Conservation (phyloP, 1,140 invertebrate species). For the Drosophila leontia region DNA sequence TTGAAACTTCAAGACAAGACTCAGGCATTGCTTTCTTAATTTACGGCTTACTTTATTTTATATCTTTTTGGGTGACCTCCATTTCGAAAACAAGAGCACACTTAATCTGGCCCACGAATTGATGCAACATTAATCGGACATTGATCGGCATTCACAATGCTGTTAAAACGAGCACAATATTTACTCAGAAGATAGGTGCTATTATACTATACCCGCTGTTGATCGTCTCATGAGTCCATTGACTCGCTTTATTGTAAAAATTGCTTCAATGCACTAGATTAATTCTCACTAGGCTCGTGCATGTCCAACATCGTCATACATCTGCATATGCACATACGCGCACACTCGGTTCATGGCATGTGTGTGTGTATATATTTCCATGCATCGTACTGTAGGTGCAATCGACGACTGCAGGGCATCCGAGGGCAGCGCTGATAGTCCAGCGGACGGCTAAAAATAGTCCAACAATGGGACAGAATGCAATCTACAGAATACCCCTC, state of each 20-base stretch:
- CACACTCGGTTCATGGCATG: conserved; percentile 16
- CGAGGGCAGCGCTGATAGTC: conserved; percentile 59
- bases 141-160: conserved; percentile 22
- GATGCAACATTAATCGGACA: conserved; percentile 19
- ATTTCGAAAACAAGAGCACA: conserved; percentile 9
- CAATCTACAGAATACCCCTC: conserved; percentile 30
- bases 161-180: conserved; percentile 21
- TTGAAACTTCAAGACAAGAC: not conserved
- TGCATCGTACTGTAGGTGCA: conserved; percentile 57
- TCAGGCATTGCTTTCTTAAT: not conserved
- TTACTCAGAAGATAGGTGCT: conserved; percentile 22
- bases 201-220: conserved; percentile 25
- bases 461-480: conserved; percentile 48
- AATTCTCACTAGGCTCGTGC: conserved; percentile 35
- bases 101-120: conserved; percentile 7
- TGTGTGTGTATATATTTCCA: conserved; percentile 33
- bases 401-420: conserved; percentile 60
- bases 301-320: conserved; percentile 35
- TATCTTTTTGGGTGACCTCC: conserved; percentile 16
- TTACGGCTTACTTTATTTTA: conserved; percentile 5
- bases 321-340: conserved; percentile 20
- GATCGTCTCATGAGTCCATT: conserved; percentile 37
- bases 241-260: conserved; percentile 47
- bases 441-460: conserved; percentile 59
- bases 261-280: conserved; percentile 40